These are phyloP conservation scores for Porphyrio hochstetteri DNA, from an alignment of 2,113 vertebrate species.

Conservation along the genomic window DNA sequence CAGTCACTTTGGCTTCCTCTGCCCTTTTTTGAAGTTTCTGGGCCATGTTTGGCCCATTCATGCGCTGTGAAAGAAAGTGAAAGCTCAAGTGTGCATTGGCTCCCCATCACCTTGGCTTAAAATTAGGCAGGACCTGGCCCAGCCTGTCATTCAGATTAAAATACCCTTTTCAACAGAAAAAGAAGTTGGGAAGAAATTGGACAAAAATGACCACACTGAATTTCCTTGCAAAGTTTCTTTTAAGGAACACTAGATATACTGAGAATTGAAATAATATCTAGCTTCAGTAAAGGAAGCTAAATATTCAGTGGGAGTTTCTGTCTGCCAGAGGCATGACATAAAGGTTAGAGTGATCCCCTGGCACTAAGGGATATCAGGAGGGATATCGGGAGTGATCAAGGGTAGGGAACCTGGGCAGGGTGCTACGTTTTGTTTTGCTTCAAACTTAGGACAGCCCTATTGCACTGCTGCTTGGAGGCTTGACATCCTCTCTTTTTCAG, in stretches of 20 bases:
- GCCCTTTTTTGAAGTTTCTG: neutral
- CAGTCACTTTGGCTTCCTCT: neutral
- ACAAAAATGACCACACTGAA: neutral
- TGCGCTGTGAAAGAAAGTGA: neutral
- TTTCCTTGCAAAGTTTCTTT: neutral
- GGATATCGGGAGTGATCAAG: neutral
- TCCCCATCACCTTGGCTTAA: neutral
- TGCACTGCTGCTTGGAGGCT: neutral
- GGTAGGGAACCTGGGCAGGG: neutral
- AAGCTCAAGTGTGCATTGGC: neutral
- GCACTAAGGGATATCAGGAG: neutral
- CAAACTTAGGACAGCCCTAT: neutral
- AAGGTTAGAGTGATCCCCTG: neutral
- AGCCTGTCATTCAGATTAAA: neutral
- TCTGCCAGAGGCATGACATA: neutral
- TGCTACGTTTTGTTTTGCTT: neutral
- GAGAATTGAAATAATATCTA: neutral
- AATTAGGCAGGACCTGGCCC: neutral
- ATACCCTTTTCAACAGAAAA: neutral
- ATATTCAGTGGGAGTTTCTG: neutral
- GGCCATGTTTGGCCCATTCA: neutral
- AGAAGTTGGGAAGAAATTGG: neutral
- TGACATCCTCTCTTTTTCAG: neutral
- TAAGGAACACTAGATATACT: neutral
- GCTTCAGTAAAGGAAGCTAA: neutral